Evolutionary conservation across 53 echinoderm and acorn worm species (phyloP), one percentile per base, ranked within the genome.

Genomic region (Mesocentrotus franciscanus): DNA sequence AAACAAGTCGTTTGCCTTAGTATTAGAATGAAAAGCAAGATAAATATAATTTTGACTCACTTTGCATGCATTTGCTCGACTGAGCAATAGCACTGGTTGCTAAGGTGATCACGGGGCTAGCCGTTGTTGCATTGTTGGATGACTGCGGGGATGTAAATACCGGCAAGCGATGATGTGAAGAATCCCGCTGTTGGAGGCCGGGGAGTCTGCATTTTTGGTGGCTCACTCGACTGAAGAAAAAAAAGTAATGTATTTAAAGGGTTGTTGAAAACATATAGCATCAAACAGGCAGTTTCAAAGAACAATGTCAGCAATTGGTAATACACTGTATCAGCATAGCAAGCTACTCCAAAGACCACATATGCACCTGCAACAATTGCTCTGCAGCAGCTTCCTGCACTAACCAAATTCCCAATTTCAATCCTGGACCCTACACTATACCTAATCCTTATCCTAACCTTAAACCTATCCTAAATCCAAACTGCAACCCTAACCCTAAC

Each of bases 21-120:
- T 18, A 66, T 20, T 20, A 17, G 20, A 66, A 66, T 61, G 61
- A 61, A 61, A 61, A 61, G 61, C 62, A 14, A 62, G 61, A 61
- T 61, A 16, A 62, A 62, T 62, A 49, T 13, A 49, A 49, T 11
- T 85, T 90, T 27, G 49, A 61, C 93, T 93, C 58, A 93, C 93
- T 81, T 29, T 59, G 93, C 35, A 81, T 6, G 22, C 83, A 7
- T 22, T 93, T 81, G 81, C 57, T 87, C 0, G 81, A 49, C 29
- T 58, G 93, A 58, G 61, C 26, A 81, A 81, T 78, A 61, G 12
- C 61, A 18, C 79, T 64, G 30, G 93, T 64, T 78, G 93, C 93
- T 30, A 93, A 60, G 83, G 93, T 92, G 92, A 92, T 79, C 1
- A 93, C 93, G 2, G 93, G 61, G 26, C 81, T 93, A 27, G 93